These are phyloP conservation scores for Notodonta dromedarius DNA, from an alignment of 2,888 invertebrate genomes.

Conservation along the genomic window DNA sequence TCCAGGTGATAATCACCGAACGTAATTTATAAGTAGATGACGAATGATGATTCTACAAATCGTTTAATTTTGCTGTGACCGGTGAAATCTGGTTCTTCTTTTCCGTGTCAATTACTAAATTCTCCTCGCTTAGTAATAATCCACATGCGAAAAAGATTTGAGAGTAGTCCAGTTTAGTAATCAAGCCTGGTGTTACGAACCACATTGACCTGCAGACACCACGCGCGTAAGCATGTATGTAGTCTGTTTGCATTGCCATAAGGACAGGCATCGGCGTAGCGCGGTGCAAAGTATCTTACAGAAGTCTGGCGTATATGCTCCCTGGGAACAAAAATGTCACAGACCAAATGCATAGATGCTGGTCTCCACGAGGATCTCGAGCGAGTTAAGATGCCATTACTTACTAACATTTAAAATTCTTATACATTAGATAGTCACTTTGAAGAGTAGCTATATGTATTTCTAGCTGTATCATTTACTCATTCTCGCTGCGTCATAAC, in stretches of 20 bases:
- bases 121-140: too few species aligned
- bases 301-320: constrained; percentile 1
- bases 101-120: too few species aligned
- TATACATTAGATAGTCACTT: background rate
- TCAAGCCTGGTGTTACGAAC: too few species aligned
- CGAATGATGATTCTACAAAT: too few species aligned
- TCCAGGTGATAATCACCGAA: too few species aligned
- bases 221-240: background rate
- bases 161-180: too few species aligned
- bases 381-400: background rate
- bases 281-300: background rate
- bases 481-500: background rate
- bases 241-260: background rate
- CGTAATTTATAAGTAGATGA: too few species aligned
- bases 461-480: background rate
- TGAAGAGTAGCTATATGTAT: background rate
- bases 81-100: too few species aligned
- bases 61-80: too few species aligned
- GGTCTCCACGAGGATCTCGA: background rate
- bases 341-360: background rate
- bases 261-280: background rate
- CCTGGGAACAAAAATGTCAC: background rate
- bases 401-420: background rate
- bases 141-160: too few species aligned
- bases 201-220: background rate